Conservation (phyloP, 2,888 invertebrate species). For the Prosopocoilus inquinatus region DNA sequence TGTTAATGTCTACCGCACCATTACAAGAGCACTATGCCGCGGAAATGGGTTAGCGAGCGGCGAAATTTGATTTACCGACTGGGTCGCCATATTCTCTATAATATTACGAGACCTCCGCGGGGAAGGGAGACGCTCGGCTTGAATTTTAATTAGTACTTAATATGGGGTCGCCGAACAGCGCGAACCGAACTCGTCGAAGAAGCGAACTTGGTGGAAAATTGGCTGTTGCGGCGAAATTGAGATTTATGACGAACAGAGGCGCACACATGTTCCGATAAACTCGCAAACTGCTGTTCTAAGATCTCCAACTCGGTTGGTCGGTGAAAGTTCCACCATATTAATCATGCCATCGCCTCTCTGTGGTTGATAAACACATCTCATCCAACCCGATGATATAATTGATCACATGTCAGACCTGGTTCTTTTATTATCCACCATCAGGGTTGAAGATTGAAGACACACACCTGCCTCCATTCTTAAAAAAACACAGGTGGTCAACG, state of each 20-base stretch:
- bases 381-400: too few species aligned
- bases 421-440: too few species aligned
- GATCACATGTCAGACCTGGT: too few species aligned
- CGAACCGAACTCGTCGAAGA: conserved; percentile 30
- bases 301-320: background rate
- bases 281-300: conserved; percentile 7
- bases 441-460: too few species aligned
- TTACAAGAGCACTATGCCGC: conserved; percentile 35
- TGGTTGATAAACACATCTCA: too few species aligned
- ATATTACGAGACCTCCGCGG: conserved; percentile 28
- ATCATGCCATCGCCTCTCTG: too few species aligned
- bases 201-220: conserved; percentile 31
- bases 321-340: too few species aligned
- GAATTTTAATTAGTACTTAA: conserved; percentile 48
- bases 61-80: conserved; percentile 46
- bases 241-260: conserved; percentile 30
- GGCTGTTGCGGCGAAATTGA: conserved; percentile 27
- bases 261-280: conserved; percentile 24
- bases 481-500: too few species aligned
- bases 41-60: conserved; percentile 41
- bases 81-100: conserved; percentile 39
- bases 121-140: conserved; percentile 33
- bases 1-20: conserved; percentile 37
- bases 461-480: too few species aligned
- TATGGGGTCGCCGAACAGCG: conserved; percentile 25